These are phyloP conservation scores for Scaptomyza montana DNA, from an alignment of 1,140 invertebrate genomes.

Conservation along the genomic window DNA sequence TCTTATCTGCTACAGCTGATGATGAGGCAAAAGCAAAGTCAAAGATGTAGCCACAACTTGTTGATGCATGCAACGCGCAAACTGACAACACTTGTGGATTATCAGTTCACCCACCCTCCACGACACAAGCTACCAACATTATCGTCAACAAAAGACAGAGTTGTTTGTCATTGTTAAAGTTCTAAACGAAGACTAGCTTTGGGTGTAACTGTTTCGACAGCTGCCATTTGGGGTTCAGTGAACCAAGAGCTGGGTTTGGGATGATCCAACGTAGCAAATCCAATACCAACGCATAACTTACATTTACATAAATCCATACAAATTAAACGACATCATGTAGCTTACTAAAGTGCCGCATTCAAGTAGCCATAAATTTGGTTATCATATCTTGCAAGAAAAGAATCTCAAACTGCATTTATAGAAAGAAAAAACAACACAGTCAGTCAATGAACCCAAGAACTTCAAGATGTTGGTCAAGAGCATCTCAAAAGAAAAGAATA, in stretches of 20 bases:
- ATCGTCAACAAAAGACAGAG: background rate
- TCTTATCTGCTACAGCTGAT: background rate
- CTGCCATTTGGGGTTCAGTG: slow-evolving; percentile 26
- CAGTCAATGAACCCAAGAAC: slow-evolving; percentile 40
- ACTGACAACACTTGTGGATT: slow-evolving; percentile 42
- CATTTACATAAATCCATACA: slow-evolving; percentile 64
- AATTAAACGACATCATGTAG: slow-evolving; percentile 54
- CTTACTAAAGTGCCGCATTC: slow-evolving; percentile 40
- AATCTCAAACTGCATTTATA: slow-evolving; percentile 37
- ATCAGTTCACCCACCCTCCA: slow-evolving; percentile 10
- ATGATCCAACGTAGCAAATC: slow-evolving; percentile 6
- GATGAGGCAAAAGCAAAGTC: slow-evolving; percentile 6
- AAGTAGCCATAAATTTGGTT: slow-evolving; percentile 63
- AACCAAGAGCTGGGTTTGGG: slow-evolving; percentile 10
- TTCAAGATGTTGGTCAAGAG: slow-evolving; percentile 38
- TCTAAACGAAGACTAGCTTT: background rate
- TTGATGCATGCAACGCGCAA: slow-evolving; percentile 53
- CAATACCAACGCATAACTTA: background rate
- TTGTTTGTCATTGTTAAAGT: slow-evolving; percentile 38
- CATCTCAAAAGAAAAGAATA: background rate
- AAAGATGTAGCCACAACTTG: slow-evolving; percentile 43
- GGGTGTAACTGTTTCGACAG: background rate
- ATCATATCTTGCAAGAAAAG: slow-evolving; percentile 30
- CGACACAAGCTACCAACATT: background rate
- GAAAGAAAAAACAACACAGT: background rate